These are phyloP conservation scores for Nycticryphes semicollaris DNA, from an alignment of 2,113 vertebrate genomes.

Conservation along the genomic window DNA sequence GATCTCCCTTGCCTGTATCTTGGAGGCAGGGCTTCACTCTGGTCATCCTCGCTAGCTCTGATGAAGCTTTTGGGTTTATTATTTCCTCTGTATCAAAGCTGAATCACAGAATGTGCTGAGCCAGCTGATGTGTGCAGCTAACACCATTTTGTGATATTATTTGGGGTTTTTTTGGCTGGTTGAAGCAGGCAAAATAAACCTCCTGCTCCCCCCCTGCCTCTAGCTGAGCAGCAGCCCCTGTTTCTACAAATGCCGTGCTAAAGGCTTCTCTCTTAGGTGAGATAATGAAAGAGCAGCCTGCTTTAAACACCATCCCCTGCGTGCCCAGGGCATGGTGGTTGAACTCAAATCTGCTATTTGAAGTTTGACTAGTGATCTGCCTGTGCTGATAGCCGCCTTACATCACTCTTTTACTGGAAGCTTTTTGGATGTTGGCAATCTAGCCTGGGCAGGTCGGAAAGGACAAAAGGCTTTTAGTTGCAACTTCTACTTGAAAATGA, in stretches of 20 bases:
- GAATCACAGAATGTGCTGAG: neutral
- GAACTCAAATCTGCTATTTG: neutral
- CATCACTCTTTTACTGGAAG: neutral
- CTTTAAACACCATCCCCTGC: neutral
- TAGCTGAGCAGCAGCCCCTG: neutral
- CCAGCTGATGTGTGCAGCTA: neutral
- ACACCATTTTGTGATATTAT: neutral
- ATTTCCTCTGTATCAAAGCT: neutral
- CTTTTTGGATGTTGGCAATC: neutral
- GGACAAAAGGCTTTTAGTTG: neutral
- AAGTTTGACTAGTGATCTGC: neutral
- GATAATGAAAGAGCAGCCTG: neutral
- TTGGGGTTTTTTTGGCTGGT: neutral
- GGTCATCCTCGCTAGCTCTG: neutral
- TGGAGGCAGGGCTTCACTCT: neutral
- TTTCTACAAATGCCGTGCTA: accelerated
- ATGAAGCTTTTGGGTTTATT: neutral
- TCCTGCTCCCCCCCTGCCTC: neutral
- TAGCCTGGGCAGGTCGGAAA: neutral
- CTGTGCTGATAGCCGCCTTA: neutral
- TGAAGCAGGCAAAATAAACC: neutral
- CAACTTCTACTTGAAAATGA: neutral
- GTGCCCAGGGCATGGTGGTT: neutral
- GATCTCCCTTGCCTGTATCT: neutral
- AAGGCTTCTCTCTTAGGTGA: neutral